phyloP scores from a whole-genome alignment of 2,113 vertebrate genomes.

The Castor canadensis region DNA sequence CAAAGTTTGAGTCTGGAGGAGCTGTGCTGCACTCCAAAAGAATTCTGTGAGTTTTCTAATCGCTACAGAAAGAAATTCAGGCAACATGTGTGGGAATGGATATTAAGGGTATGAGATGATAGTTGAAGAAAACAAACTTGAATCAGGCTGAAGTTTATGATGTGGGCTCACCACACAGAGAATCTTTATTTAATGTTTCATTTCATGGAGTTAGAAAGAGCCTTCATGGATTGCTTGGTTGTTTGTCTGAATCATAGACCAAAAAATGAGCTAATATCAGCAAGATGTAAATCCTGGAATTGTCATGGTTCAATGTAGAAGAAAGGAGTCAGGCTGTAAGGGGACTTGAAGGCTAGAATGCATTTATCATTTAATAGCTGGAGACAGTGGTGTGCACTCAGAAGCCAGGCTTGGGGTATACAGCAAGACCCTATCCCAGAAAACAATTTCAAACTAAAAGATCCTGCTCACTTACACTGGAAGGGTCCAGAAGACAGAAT shows the following conservation, averaged over 20 bases:
- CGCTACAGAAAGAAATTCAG: background rate
- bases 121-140: background rate
- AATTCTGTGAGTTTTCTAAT: background rate
- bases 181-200: background rate
- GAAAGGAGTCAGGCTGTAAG: background rate
- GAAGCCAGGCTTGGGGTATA: too few relatives aligned
- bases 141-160: background rate
- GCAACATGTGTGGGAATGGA: background rate
- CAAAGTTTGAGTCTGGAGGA: background rate
- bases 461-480: background rate
- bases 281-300: background rate
- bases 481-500: background rate
- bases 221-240: background rate
- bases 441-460: too few relatives aligned
- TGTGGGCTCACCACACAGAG: background rate
- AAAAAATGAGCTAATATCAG: background rate
- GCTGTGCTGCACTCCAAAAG: background rate
- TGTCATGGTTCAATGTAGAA: background rate
- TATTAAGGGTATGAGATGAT: background rate
- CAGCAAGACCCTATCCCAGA: too few relatives aligned
- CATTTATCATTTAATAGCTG: background rate
- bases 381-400: too few relatives aligned
- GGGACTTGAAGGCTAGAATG: too few relatives aligned
- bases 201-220: background rate
- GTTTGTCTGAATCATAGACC: background rate